Conservation (phyloP, 1,140 invertebrate species). For the Eubasilissa regina region DNA sequence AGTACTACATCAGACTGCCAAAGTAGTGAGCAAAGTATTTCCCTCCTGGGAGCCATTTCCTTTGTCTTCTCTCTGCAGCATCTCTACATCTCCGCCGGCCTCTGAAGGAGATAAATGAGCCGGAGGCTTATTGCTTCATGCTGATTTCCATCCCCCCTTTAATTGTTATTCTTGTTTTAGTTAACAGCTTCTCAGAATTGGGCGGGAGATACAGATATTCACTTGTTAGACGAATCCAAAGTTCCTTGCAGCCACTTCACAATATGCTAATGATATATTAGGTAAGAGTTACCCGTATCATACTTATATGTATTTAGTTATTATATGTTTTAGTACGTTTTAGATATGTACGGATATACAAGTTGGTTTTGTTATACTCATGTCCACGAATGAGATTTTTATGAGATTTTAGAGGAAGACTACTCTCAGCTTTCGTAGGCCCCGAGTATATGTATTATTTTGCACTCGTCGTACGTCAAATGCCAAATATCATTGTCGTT, state of each 20-base stretch:
- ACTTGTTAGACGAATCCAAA: conserved; percentile 9
- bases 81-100: conserved; percentile 35
- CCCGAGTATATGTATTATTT: no score
- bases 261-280: conserved; percentile 33
- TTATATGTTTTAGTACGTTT: no score
- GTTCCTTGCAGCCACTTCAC: conserved; percentile 9
- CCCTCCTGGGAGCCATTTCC: conserved; percentile 58
- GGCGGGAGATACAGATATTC: conserved; percentile 24
- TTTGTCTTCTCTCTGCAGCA: conserved; percentile 53
- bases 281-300: no score
- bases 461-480: no score
- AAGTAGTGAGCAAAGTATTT: conserved; percentile 60
- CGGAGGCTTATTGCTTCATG: conserved; percentile 59
- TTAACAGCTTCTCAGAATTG: conserved; percentile 52
- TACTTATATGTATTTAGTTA: no score
- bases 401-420: no score
- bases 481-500: no score
- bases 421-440: no score
- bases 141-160: conserved; percentile 59
- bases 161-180: conserved; percentile 60
- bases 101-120: conserved; percentile 60
- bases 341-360: no score
- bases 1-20: conserved; percentile 60
- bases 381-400: no score
- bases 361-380: no score